phyloP scores from a whole-genome alignment of 2,888 invertebrate species.

The Agonopterix alstromeriana region DNA sequence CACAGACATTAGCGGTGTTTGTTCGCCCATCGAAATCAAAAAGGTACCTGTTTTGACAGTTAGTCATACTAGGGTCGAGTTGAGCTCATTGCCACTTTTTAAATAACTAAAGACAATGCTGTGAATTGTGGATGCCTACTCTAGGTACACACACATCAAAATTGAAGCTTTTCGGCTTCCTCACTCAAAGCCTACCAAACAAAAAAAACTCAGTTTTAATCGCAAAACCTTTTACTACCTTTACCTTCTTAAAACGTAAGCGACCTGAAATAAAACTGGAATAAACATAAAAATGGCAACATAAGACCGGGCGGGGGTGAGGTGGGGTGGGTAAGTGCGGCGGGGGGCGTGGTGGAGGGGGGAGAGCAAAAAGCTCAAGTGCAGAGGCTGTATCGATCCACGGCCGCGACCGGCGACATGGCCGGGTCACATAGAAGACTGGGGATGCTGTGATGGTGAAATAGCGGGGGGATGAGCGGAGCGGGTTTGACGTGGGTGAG shows the following conservation, averaged over 20 bases:
- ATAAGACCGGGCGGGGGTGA: conserved; percentile 31
- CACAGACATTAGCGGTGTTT: too few relatives aligned
- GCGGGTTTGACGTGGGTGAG: background rate
- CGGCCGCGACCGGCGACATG: conserved; percentile 62
- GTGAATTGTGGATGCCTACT: too few relatives aligned
- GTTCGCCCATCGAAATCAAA: too few relatives aligned
- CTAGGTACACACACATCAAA: too few relatives aligned
- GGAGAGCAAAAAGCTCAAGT: conserved; percentile 65
- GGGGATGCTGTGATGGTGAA: conserved; percentile 12
- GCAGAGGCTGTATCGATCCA: conserved; percentile 75
- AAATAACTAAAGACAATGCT: too few relatives aligned
- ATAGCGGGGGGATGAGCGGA: background rate
- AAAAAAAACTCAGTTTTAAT: too few relatives aligned
- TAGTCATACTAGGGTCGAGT: too few relatives aligned
- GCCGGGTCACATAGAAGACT: conserved; percentile 58
- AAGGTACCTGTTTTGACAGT: too few relatives aligned
- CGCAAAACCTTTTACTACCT: background rate
- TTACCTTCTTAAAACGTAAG: conserved; percentile 6
- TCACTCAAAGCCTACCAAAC: too few relatives aligned
- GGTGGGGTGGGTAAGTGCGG: conserved; percentile 21
- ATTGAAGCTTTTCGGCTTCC: too few relatives aligned
- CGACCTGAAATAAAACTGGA: conserved; percentile 35
- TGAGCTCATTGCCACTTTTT: too few relatives aligned
- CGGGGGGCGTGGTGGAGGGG: conserved; percentile 15
- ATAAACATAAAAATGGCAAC: conserved; percentile 61